phyloP scores from a whole-genome alignment of 2,888 invertebrate genomes.

The Scelioninae gen. 2 region DNA sequence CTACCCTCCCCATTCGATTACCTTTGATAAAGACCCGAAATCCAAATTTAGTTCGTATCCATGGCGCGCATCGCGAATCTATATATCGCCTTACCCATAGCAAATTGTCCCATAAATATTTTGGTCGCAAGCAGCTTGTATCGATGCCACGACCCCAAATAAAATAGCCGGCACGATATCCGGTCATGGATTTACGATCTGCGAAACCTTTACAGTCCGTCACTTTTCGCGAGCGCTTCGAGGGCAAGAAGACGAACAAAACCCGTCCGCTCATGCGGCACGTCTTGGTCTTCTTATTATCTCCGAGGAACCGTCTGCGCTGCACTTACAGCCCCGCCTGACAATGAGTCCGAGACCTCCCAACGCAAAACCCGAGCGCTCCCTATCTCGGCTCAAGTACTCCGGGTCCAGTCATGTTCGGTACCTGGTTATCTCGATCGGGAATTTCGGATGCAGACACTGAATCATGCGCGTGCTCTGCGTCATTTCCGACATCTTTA shows the following conservation, averaged over 20 bases:
- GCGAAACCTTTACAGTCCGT: slow-evolving; percentile 58
- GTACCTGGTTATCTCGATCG: slow-evolving; percentile 48
- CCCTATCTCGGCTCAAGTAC: slow-evolving; percentile 47
- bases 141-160: slow-evolving; percentile 54
- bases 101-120: slow-evolving; percentile 57
- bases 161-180: slow-evolving; percentile 50
- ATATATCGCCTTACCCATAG: slow-evolving; percentile 42
- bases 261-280: slow-evolving; percentile 41
- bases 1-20: slow-evolving; percentile 21
- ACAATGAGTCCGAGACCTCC: slow-evolving; percentile 55
- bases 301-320: slow-evolving; percentile 42
- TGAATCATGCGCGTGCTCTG: slow-evolving; percentile 51
- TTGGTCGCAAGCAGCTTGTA: slow-evolving; percentile 10
- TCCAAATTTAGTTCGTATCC: slow-evolving; percentile 36
- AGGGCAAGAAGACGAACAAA: slow-evolving; percentile 51
- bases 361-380: slow-evolving; percentile 22
- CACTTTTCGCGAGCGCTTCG: slow-evolving; percentile 54
- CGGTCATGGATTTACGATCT: slow-evolving; percentile 58
- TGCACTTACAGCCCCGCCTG: slow-evolving; percentile 30
- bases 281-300: slow-evolving; percentile 51
- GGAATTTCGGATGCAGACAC: slow-evolving; percentile 35
- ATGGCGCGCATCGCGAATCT: slow-evolving; percentile 2
- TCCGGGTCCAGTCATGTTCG: slow-evolving; percentile 45
- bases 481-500: slow-evolving; percentile 47
- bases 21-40: slow-evolving; percentile 26